Conservation (phyloP, 2,888 invertebrate genomes). For the Tuberolachnus salignus region DNA sequence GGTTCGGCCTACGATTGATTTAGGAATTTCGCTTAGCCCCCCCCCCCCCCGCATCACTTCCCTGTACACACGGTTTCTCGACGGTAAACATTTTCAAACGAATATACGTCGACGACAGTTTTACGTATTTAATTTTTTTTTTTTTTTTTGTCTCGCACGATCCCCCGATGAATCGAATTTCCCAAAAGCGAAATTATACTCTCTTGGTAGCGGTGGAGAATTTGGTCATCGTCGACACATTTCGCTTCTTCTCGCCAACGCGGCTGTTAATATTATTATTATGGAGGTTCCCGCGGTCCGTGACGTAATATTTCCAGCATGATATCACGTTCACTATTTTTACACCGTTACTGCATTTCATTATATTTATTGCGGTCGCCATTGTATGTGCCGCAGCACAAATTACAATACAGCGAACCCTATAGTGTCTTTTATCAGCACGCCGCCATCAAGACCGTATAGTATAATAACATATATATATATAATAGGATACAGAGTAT, state of each 20-base stretch:
- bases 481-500: too few relatives aligned
- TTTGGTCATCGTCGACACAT: background rate
- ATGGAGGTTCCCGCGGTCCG: conserved; percentile 2
- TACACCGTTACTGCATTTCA: conserved; percentile 39
- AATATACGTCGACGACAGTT: too few relatives aligned
- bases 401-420: too few relatives aligned
- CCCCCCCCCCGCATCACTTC: too few relatives aligned
- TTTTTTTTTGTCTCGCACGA: background rate
- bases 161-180: conserved; percentile 2
- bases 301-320: conserved; percentile 51
- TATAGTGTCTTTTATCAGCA: conserved; percentile 26
- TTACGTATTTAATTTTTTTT: too few relatives aligned
- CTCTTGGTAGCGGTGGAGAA: background rate
- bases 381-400: conserved; percentile 4
- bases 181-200: background rate
- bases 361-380: conserved; percentile 20
- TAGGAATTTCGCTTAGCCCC: too few relatives aligned
- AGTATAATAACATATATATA: too few relatives aligned
- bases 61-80: too few relatives aligned
- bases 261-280: conserved; percentile 3
- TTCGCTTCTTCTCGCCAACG: background rate
- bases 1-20: too few relatives aligned
- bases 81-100: too few relatives aligned
- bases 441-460: too few relatives aligned
- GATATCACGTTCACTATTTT: conserved; percentile 53